phyloP scores from a whole-genome alignment of 2,888 invertebrate species.

The Drosophila kanekoi region DNA sequence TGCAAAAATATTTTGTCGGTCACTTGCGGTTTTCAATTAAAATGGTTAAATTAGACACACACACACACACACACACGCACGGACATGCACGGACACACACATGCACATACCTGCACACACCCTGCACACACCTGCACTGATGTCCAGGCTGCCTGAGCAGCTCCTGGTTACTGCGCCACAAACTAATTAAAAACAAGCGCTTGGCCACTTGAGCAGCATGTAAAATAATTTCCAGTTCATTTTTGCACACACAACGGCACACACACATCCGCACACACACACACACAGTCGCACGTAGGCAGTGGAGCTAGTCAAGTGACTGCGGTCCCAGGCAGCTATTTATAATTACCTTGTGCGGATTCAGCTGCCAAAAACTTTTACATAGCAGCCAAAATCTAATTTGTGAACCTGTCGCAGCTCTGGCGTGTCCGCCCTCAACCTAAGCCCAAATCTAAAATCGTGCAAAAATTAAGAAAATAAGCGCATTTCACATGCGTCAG shows the following conservation, averaged over 20 bases:
- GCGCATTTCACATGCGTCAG: slow-evolving; percentile 32
- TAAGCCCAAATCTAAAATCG: slow-evolving; percentile 3
- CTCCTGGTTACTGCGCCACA: slow-evolving; percentile 61
- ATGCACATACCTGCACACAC: slow-evolving; percentile 3
- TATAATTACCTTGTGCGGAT: slow-evolving; percentile 71
- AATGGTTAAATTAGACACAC: slow-evolving; percentile 53
- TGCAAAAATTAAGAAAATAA: slow-evolving; percentile 3
- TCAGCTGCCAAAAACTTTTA: slow-evolving; percentile 54
- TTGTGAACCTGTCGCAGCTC: slow-evolving; percentile 22
- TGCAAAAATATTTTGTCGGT: slow-evolving; percentile 57
- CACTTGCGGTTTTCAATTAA: slow-evolving; percentile 72
- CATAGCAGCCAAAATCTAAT: slow-evolving; percentile 46
- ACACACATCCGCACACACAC: slow-evolving; percentile 13
- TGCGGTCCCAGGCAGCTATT: slow-evolving; percentile 66
- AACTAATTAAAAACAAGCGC: slow-evolving; percentile 74
- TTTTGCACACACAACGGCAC: slow-evolving; percentile 12
- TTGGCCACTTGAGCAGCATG: slow-evolving; percentile 72
- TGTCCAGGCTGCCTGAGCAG: slow-evolving; percentile 25
- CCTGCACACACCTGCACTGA: slow-evolving; percentile 4
- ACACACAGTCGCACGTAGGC: slow-evolving; percentile 20
- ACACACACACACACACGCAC: slow-evolving; percentile 10
- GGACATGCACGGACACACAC: slow-evolving; percentile 4
- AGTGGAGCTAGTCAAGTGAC: slow-evolving; percentile 46
- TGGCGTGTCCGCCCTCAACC: no score
- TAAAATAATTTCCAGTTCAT: slow-evolving; percentile 56